These are phyloP conservation scores for Cheilosia scutellata DNA, from an alignment of 2,888 invertebrate genomes.

Conservation along the genomic window DNA sequence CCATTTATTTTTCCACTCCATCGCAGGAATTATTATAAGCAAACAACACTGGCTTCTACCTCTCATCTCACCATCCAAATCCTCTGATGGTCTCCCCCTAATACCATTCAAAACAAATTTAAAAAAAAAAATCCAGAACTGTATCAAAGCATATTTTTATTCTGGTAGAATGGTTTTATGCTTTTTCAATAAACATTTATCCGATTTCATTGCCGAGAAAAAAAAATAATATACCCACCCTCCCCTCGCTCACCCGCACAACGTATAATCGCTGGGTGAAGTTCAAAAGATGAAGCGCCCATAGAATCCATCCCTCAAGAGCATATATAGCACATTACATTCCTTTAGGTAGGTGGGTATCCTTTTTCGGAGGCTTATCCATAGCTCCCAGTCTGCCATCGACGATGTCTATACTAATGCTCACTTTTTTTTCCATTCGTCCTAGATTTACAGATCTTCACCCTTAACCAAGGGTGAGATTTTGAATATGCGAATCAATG, in stretches of 20 bases:
- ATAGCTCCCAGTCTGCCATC: constrained; percentile 65
- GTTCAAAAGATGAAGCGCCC: constrained; percentile 63
- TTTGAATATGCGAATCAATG: constrained; percentile 83
- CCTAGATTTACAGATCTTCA: constrained; percentile 26
- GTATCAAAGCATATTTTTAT: constrained; percentile 85
- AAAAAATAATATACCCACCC: constrained; percentile 41
- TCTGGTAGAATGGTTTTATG: constrained; percentile 85
- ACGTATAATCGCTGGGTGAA: constrained; percentile 34
- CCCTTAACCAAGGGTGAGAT: constrained; percentile 37
- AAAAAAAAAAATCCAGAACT: constrained; percentile 77
- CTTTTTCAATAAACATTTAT: constrained; percentile 85
- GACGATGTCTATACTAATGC: constrained; percentile 47
- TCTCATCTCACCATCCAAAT: not conserved
- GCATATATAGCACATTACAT: constrained; percentile 49
- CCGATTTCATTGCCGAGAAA: constrained; percentile 81
- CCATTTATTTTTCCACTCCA: constrained; percentile 76
- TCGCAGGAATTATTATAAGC: constrained; percentile 76
- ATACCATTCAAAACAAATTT: constrained; percentile 74
- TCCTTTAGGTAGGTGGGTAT: constrained; percentile 45
- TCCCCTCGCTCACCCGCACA: not conserved
- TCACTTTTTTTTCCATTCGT: constrained; percentile 52
- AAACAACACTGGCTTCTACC: constrained; percentile 63
- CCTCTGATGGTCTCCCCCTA: constrained; percentile 27
- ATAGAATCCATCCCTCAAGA: too few relatives aligned
- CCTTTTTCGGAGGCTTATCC: constrained; percentile 69